Evolutionary conservation across 2,113 vertebrate genomes (phyloP), one percentile per base, ranked within the genome.

Genomic region (Narcine bancroftii): DNA sequence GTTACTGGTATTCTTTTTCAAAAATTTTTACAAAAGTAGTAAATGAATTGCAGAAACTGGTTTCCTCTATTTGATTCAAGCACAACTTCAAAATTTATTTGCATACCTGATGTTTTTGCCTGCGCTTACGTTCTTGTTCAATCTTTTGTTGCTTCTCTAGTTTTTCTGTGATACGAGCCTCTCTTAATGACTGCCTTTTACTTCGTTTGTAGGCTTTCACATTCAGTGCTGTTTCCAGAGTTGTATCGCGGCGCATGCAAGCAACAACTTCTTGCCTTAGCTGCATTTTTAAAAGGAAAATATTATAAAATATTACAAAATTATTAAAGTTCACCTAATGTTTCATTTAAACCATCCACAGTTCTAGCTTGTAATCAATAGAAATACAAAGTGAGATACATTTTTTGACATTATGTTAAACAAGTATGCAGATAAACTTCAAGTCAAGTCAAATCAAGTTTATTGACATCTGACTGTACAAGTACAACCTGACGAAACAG

Each of bases 81-180:
- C n/a, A 36, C 66, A 47, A 63, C 17, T 63, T 36, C 0, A 42
- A 66, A 91, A 39, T 13, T 7, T 15, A 42, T 65, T 15, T 36
- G 36, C 29, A 50, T 94, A 99, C 99, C 98, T 99, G 98, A 93
- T 99, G 98, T 93, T 99, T 99, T 95, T 99, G 99, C n/a, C 98
- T 94, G 2, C 98, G 97, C 81, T 99, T 99, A 93, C 98, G 97
- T 93, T 99, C 99, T 93, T 99, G 99, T 73, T 99, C 99, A 0
- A 99, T 98, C 95, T 99, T 99, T 96, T 99, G 99, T 94, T 99
- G 99, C 92, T 99, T 99, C 94, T 99, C 99, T 93, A 99, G 96
- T 77, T 99, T 99, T 95, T 99, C 99, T 0, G 99, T 99, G 98
- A 99, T 99, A 73, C 99, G 97, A 0, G 99, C 98, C 93, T 99